Evolutionary conservation across 2,888 invertebrate species (phyloP).

Genomic region (Autographa pulchrina): DNA sequence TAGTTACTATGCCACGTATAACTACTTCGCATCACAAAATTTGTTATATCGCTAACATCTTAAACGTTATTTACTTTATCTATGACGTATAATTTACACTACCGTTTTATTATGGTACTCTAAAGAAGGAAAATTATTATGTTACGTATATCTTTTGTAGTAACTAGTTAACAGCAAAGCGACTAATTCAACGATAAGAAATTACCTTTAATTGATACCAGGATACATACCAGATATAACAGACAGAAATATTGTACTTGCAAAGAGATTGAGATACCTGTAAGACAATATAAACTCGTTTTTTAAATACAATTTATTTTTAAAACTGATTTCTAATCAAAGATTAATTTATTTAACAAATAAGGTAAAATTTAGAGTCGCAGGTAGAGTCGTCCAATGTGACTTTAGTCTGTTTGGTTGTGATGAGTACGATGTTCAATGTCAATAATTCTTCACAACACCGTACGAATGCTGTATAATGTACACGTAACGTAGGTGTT

Average conservation of each 20-base stretch:
- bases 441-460: constrained; percentile 18
- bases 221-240: too few relatives aligned
- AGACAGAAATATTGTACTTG: constrained; percentile 23
- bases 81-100: constrained; percentile 54
- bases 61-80: constrained; percentile 63
- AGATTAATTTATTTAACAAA: neutral
- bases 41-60: constrained; percentile 50
- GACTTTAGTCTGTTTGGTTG: constrained; percentile 12
- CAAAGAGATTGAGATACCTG: constrained; percentile 13
- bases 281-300: neutral
- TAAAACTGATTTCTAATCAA: neutral
- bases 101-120: constrained; percentile 28
- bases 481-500: constrained; percentile 12
- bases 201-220: constrained; percentile 31
- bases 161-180: neutral
- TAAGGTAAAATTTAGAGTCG: neutral
- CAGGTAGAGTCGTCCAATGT: neutral
- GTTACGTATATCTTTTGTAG: constrained; percentile 3
- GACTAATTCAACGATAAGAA: constrained; percentile 23
- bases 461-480: constrained; percentile 20
- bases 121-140: constrained; percentile 19
- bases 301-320: neutral
- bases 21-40: constrained; percentile 44
- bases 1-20: neutral
- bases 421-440: constrained; percentile 30